Percentiles rank a stretch among this genome's conserved stretches.
These are phyloP conservation scores for Cinclus mexicanus DNA, from an alignment of 2,113 vertebrate species.

Conservation along the genomic window DNA sequence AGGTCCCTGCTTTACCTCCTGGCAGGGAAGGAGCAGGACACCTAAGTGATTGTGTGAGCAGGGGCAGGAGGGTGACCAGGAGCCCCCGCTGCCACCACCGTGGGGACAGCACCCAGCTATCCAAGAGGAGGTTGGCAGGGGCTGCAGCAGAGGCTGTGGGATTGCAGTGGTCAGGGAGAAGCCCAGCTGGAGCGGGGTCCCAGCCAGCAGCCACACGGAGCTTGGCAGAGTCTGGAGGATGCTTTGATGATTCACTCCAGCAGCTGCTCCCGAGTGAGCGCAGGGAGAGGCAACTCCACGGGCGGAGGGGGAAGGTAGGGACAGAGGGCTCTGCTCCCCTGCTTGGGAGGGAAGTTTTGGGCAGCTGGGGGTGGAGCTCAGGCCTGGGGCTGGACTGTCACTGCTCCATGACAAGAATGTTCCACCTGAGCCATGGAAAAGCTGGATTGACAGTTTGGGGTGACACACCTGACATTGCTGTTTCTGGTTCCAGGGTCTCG, in stretches of 20 bases:
- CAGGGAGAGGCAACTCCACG: background rate
- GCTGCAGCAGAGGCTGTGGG: background rate
- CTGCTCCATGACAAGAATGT: background rate
- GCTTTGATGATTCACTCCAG: background rate
- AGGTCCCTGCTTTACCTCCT: background rate
- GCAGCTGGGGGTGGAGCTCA: background rate
- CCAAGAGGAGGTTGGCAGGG: rapidly evolving
- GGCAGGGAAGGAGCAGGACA: background rate
- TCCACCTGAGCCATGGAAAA: rapidly evolving
- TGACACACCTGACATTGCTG: rapidly evolving
- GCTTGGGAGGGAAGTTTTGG: background rate
- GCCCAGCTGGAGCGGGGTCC: background rate
- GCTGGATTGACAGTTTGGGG: background rate
- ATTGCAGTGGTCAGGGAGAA: background rate
- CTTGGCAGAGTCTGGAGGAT: slow-evolving; percentile 13
- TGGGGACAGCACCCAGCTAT: background rate
- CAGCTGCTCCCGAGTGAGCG: background rate
- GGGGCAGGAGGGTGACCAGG: background rate
- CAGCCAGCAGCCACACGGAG: background rate
- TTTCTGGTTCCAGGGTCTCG: rapidly evolving
- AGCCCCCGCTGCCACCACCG: rapidly evolving
- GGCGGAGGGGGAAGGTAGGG: background rate
- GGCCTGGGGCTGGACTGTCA: background rate
- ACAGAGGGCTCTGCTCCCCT: background rate
- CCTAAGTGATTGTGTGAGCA: rapidly evolving